These are phyloP conservation scores for Amphipoea oculea DNA, from an alignment of 2,888 invertebrate genomes.

Conservation along the genomic window DNA sequence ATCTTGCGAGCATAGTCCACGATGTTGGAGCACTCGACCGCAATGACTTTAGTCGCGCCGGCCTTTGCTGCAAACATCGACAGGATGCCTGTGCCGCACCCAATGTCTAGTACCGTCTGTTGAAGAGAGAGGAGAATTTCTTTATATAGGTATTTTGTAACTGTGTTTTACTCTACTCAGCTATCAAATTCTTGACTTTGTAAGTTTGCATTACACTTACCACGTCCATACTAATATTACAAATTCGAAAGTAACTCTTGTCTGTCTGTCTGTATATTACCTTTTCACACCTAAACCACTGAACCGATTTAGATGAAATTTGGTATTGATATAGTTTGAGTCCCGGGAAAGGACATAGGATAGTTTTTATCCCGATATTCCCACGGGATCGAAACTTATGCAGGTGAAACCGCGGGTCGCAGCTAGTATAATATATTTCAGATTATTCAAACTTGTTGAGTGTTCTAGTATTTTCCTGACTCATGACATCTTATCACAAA, in stretches of 20 bases:
- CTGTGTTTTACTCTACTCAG: not conserved
- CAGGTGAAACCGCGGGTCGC: too few species aligned
- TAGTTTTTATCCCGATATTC: too few species aligned
- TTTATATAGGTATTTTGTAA: not conserved
- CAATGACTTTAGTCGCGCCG: slow-evolving; percentile 98
- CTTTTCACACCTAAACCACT: too few species aligned
- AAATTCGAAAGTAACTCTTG: too few species aligned
- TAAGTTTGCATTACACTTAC: not conserved
- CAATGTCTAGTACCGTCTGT: slow-evolving; percentile 97
- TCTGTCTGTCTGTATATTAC: too few species aligned
- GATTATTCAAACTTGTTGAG: not conserved
- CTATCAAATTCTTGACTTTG: not conserved
- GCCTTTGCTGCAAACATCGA: slow-evolving; percentile 99
- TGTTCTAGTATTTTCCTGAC: not conserved
- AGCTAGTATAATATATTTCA: not conserved
- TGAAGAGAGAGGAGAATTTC: slow-evolving; percentile 39
- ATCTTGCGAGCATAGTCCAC: slow-evolving; percentile 99
- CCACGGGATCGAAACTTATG: too few species aligned
- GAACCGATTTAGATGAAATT: too few species aligned
- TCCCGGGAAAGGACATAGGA: too few species aligned
- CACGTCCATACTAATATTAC: too few species aligned
- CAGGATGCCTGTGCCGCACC: slow-evolving; percentile 99
- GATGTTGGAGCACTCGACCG: slow-evolving; percentile 99
- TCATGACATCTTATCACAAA: not conserved
- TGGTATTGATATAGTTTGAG: too few species aligned